A percentile compares a stretch with the other conserved stretches of the same genome.
These are phyloP conservation scores for Polypedilum vanderplanki DNA, from an alignment of 1,140 invertebrate species.

Conservation along the genomic window DNA sequence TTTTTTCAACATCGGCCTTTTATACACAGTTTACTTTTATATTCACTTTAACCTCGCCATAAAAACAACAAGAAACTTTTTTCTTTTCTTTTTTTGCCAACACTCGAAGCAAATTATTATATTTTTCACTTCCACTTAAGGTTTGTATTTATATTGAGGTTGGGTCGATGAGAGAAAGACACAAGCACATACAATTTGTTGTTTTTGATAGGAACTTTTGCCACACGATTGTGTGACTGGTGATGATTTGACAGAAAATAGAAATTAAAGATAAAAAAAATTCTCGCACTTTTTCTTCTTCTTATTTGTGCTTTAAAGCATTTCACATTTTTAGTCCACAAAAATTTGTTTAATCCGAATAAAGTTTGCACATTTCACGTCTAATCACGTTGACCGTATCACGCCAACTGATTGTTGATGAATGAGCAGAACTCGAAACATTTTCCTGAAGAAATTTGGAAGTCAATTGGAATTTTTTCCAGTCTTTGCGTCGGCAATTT, in stretches of 20 bases:
- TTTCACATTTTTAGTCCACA: not conserved
- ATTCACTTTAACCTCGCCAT: no score
- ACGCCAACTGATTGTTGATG: constrained; percentile 3
- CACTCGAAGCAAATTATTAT: no score
- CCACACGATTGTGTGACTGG: not conserved
- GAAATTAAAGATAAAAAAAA: no score
- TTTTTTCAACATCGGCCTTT: no score
- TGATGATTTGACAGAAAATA: not conserved
- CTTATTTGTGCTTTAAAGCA: not conserved
- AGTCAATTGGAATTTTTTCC: not conserved
- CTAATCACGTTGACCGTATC: not conserved
- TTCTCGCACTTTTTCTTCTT: not conserved
- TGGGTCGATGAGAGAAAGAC: not conserved
- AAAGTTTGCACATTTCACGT: not conserved
- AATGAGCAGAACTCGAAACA: not conserved
- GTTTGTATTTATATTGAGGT: not conserved
- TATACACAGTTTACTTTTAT: no score
- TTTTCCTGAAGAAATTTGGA: not conserved
- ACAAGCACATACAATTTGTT: no score
- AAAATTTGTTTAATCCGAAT: not conserved
- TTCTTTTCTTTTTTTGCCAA: not conserved
- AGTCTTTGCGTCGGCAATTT: not conserved
- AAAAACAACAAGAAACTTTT: not conserved
- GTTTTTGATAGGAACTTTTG: not conserved
- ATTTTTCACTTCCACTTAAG: constrained; percentile 6